Base-by-base conservation (phyloP, 2,797 vertebrate genomes). In the Clarias fuscus region DNA sequence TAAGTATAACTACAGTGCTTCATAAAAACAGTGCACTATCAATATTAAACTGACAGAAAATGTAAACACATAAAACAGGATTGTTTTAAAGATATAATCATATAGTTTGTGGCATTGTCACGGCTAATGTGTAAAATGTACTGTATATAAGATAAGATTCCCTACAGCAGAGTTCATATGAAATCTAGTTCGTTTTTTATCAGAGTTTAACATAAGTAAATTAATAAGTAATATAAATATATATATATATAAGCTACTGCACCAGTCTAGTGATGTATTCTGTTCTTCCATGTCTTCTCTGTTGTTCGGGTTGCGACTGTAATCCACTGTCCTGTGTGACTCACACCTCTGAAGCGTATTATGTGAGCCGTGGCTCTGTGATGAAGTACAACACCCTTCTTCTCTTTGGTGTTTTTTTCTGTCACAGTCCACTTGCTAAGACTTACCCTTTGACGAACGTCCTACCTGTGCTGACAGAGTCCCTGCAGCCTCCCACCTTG, bases 401-500 rank as follows among this genome's bases (percentile, higher is more conserved):
- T 1, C 40, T 67, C n/a, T 56, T 13, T 53, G 24, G 13, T 62
- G 33, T 64, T 62, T 67, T 67, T 62, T 82, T 13, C 67, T 48
- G 8, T 17, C 59, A 5, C 78, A 18, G 24, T 48, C 22, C 22
- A n/a, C 61, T 13, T 37, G 27, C 4, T 20, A 61, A 59, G 18
- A 22, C 11, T 8, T 62, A 20, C 20, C 30, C 24, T 61, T 61
- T 37, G 22, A 30, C 11, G 20, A 68, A 80, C 78, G 24, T 81
- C 68, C 68, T 82, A n/a, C 71, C 48, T 86, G 71, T 76, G 30
- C 10, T 76, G 22, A 82, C 68, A 48, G 14, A 59, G 56, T 68
- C 80, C 64, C 10, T 82, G 64, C 8, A 30, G n/a, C 80, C n/a
- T 3, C 64, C 64, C 64, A 82, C 80, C 14, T 0, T 68, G n/a